Evolutionary conservation across 92 coral and sea anemone species (phyloP), one percentile per base, ranked within the genome.

Genomic region (Bergia puertoricense): DNA sequence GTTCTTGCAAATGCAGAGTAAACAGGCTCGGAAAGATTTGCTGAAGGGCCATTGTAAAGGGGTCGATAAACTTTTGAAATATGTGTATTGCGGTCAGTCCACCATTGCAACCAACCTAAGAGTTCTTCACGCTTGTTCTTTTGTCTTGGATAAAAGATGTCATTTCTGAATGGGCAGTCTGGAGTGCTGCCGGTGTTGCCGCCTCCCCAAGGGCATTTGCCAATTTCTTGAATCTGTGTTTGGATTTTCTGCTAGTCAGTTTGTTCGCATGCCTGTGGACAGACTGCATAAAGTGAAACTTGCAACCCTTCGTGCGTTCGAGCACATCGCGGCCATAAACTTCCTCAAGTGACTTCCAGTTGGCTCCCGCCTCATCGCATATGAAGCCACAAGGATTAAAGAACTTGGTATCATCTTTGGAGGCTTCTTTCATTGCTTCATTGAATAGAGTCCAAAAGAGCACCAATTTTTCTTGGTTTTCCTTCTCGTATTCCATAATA

Each of bases 361-460:
- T 59, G 45, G 85, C 91, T 37, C 93, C 93, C 20, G 92, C 95
- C 69, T 93, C 93, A 51, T 93, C 93, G 81, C 89, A 57, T 2
- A 93, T 85, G 43, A 77, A 90, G 36, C 90, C 95, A 81, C 57
- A 77, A 39, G 92, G 93, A 73, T 90, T 91, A 45, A 88, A 93
- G 37, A 88, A 46, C 67, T 90, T 84, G 14, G 15, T 65, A 8
- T 77, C 39, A 76, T 93, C 88, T 15, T 79, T 89, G 48, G 91
- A 77, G 50, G 80, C 73, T 54, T 48, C 45, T 4, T 71, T 72
- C 79, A 85, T 40, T 72, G 66, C 66, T 85, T 85, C 88, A 30
- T 85, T 85, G 69, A 78, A 30, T 30, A 30, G 30, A 30, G 30
- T 30, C 30, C 30, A 30, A 30, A 30, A 30, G 30, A 30, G 30